phyloP scores from a whole-genome alignment of 2,113 vertebrate genomes.

The Nycticryphes semicollaris region DNA sequence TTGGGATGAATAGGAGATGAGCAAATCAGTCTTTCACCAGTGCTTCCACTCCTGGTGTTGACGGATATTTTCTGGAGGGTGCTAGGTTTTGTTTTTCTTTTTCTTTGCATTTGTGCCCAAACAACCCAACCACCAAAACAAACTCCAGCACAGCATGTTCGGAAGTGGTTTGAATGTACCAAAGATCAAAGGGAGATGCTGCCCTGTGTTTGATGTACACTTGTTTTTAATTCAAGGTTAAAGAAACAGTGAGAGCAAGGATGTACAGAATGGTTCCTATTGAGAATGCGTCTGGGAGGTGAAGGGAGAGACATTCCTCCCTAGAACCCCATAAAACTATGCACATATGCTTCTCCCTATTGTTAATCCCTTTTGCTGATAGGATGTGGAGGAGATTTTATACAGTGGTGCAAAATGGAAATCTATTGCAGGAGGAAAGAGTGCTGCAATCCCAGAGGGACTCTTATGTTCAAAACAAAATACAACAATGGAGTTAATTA shows the following conservation, averaged over 20 bases:
- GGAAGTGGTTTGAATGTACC: conserved; percentile 40
- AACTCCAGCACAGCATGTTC: background rate
- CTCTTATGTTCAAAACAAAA: conserved; percentile 72
- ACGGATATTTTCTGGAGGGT: background rate
- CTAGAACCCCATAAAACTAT: conserved; percentile 45
- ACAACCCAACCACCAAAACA: conserved; percentile 15
- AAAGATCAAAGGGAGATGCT: conserved; percentile 38
- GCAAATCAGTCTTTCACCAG: background rate
- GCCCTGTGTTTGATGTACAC: background rate
- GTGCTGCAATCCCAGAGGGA: conserved; percentile 63
- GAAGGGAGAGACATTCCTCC: conserved; percentile 36
- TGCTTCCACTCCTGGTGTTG: conserved; percentile 14
- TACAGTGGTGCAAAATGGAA: conserved; percentile 63
- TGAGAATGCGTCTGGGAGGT: conserved; percentile 31
- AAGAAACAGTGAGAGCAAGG: conserved; percentile 28
- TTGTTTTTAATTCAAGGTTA: conserved; percentile 52
- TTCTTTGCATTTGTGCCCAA: background rate
- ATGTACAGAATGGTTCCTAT: conserved; percentile 9
- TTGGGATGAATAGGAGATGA: background rate
- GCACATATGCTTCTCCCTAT: conserved; percentile 38
- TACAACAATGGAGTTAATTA: conserved; percentile 78
- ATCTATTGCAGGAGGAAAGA: conserved; percentile 66
- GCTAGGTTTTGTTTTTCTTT: background rate
- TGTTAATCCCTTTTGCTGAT: conserved; percentile 58
- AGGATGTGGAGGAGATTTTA: conserved; percentile 41